Evolutionary conservation across 2,797 vertebrate species (phyloP).

Genomic region (Cossypha dichroa): DNA sequence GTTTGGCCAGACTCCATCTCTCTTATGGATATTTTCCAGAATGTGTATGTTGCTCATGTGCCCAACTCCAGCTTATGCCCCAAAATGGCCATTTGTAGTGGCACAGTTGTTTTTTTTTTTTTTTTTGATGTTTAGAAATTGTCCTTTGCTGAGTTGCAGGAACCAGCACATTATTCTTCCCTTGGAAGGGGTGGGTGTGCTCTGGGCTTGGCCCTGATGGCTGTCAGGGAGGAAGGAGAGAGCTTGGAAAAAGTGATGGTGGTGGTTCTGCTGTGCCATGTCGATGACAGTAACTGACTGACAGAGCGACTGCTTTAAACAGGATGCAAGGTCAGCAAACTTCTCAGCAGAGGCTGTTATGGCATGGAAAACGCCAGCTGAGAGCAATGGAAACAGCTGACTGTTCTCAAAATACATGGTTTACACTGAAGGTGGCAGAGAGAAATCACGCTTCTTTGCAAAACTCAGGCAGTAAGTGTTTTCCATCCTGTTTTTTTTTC

Average conservation of each 20-base stretch:
- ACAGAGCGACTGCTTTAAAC: accelerated
- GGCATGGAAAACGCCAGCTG: not conserved
- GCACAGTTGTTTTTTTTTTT: not conserved
- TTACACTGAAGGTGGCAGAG: not conserved
- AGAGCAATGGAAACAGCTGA: not conserved
- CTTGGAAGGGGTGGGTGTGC: not conserved
- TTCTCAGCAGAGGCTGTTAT: not conserved
- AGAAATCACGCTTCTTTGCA: not conserved
- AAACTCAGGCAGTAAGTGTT: not conserved
- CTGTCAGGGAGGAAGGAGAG: not conserved
- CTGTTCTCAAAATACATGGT: not conserved
- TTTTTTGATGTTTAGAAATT: accelerated
- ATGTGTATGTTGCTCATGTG: not conserved
- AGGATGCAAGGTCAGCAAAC: not conserved
- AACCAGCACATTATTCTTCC: not conserved
- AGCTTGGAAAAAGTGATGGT: not conserved
- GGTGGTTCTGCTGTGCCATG: accelerated
- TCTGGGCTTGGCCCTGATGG: not conserved
- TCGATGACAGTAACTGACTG: accelerated
- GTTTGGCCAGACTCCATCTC: not conserved
- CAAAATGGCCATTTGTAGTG: constrained; percentile 5
- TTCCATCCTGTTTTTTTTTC: not conserved
- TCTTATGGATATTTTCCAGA: not conserved
- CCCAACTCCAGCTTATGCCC: not conserved
- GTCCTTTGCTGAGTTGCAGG: not conserved